These are phyloP conservation scores for Pelecanoides urinatrix DNA, from an alignment of 2,113 vertebrate species.

Conservation along the genomic window DNA sequence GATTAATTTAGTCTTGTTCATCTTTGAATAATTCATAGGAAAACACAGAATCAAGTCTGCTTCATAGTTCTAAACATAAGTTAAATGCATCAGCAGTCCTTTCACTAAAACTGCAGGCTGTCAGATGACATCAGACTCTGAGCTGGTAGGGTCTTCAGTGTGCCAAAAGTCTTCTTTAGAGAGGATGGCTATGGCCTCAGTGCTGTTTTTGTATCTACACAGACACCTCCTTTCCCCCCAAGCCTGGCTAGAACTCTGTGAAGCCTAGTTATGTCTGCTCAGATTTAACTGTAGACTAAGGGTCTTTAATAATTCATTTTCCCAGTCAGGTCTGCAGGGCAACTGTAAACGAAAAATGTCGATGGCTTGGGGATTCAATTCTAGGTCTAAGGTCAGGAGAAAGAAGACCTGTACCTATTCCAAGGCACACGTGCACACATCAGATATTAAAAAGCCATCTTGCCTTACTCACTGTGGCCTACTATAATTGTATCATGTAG, in stretches of 20 bases:
- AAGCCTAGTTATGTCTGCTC: background rate
- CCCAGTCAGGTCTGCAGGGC: background rate
- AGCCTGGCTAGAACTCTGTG: background rate
- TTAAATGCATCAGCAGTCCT: background rate
- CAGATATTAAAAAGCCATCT: background rate
- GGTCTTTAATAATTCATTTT: background rate
- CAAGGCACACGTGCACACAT: background rate
- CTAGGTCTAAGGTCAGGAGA: background rate
- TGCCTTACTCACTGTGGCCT: background rate
- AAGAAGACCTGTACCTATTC: background rate
- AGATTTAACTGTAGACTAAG: background rate
- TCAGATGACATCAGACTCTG: background rate
- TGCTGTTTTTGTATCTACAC: background rate
- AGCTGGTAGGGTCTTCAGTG: background rate
- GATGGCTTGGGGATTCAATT: background rate
- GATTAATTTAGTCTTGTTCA: background rate
- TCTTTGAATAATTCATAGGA: background rate
- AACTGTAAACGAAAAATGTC: background rate
- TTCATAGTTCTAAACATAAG: background rate
- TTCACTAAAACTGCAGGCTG: background rate
- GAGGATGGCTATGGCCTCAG: background rate
- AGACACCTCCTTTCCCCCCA: background rate
- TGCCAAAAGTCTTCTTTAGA: background rate
- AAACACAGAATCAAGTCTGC: background rate
- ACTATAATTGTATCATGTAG: background rate